These are phyloP conservation scores for Samia ricini DNA, from an alignment of 1,140 invertebrate genomes.

Conservation along the genomic window DNA sequence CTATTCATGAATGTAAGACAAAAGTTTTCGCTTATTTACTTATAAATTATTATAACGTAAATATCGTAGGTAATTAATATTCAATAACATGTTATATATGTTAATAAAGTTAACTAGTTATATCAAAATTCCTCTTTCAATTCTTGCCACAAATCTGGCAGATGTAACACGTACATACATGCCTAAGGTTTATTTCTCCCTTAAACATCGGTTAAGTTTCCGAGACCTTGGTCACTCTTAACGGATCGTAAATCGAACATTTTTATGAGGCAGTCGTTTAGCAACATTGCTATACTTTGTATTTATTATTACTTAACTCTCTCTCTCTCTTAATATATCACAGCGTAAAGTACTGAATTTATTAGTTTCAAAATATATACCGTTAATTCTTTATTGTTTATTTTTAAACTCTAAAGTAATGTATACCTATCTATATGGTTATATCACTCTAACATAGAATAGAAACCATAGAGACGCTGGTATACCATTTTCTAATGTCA, in stretches of 20 bases:
- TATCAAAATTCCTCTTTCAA: neutral
- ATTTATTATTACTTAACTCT: conserved; percentile 4
- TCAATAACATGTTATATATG: too few relatives aligned
- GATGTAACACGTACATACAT: conserved; percentile 11
- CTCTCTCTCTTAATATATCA: conserved; percentile 5
- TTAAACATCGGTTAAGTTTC: conserved; percentile 23
- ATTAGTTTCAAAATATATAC: neutral
- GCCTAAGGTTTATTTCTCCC: conserved; percentile 13
- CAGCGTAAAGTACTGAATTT: neutral
- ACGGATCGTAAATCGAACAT: conserved; percentile 32
- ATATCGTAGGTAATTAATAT: too few relatives aligned
- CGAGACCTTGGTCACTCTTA: conserved; percentile 25
- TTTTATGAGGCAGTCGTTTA: conserved; percentile 28
- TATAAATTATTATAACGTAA: neutral
- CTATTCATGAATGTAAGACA: neutral
- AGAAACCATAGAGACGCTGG: too few relatives aligned
- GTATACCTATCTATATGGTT: too few relatives aligned
- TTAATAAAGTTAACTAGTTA: neutral
- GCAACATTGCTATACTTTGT: conserved; percentile 8
- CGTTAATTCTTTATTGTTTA: neutral
- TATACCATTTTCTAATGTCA: too few relatives aligned
- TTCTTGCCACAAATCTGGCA: neutral
- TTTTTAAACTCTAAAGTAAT: too few relatives aligned
- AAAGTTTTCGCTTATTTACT: neutral
- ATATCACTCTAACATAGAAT: too few relatives aligned